Percentiles rank a stretch among this genome's conserved stretches.
Conservation (phyloP, 2,797 vertebrate species). For the Characodon lateralis region DNA sequence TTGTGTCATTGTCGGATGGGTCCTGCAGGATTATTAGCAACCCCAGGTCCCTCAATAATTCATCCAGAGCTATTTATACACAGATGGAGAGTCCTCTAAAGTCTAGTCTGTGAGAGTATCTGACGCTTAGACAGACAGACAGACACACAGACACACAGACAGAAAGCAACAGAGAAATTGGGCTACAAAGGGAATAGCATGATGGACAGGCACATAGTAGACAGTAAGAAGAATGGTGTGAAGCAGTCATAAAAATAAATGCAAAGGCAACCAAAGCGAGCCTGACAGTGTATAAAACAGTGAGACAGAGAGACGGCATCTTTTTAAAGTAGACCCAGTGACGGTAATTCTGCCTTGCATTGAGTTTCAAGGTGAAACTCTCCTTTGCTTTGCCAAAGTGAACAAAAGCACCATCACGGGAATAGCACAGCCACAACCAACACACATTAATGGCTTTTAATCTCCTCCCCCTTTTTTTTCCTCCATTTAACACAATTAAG, state of each 20-base stretch:
- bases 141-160: slow-evolving; percentile 66
- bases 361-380: slow-evolving; percentile 83
- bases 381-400: slow-evolving; percentile 76
- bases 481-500: slow-evolving; percentile 85
- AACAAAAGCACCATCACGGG: slow-evolving; percentile 82
- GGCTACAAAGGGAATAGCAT: slow-evolving; percentile 61
- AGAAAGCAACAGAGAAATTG: slow-evolving; percentile 56
- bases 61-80: slow-evolving; percentile 87
- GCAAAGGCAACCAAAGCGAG: slow-evolving; percentile 51
- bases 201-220: slow-evolving; percentile 55
- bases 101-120: slow-evolving; percentile 84
- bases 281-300: slow-evolving; percentile 56
- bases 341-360: slow-evolving; percentile 75
- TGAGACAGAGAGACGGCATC: slow-evolving; percentile 39
- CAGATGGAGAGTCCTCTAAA: slow-evolving; percentile 85
- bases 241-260: slow-evolving; percentile 59
- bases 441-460: slow-evolving; percentile 83
- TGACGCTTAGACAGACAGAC: slow-evolving; percentile 78
- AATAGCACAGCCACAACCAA: slow-evolving; percentile 74
- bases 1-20: slow-evolving; percentile 84
- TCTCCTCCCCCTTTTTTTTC: slow-evolving; percentile 64
- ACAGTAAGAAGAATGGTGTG: slow-evolving; percentile 58
- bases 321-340: slow-evolving; percentile 76
- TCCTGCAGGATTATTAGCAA: slow-evolving; percentile 86
- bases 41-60: slow-evolving; percentile 85